Evolutionary conservation across 2,113 vertebrate genomes (phyloP).

Genomic region (Xenopus laevis): DNA sequence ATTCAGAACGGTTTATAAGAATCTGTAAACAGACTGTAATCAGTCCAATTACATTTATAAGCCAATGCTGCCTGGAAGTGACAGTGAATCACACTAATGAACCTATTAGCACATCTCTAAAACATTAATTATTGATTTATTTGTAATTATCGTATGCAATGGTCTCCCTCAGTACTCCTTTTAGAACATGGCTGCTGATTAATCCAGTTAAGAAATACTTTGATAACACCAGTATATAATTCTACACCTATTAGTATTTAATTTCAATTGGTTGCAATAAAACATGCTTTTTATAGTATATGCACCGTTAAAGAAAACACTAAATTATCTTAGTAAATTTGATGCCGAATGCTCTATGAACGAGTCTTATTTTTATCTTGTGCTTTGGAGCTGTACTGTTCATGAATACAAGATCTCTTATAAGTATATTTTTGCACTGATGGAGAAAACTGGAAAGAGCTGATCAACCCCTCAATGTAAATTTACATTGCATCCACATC

Average conservation of each 20-base stretch:
- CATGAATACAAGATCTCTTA: too few species aligned
- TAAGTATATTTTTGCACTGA: too few species aligned
- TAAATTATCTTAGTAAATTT: too few species aligned
- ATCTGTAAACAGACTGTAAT: conserved; percentile 42
- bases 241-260: conserved; percentile 8
- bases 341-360: too few species aligned
- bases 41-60: conserved; percentile 47
- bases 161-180: conserved; percentile 30
- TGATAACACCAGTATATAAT: conserved; percentile 26
- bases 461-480: too few species aligned
- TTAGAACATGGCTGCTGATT: conserved; percentile 43
- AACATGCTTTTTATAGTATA: too few species aligned
- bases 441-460: too few species aligned
- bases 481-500: too few species aligned
- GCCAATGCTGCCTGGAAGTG: conserved; percentile 35
- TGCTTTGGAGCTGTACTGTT: too few species aligned
- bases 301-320: too few species aligned
- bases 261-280: not conserved
- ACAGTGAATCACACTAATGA: conserved; percentile 50
- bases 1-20: conserved; percentile 38
- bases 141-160: conserved; percentile 51
- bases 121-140: conserved; percentile 60
- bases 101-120: conserved; percentile 53
- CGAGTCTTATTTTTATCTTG: too few species aligned
- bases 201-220: conserved; percentile 44